A percentile compares a stretch with the other conserved stretches of the same genome.
phyloP scores from a whole-genome alignment of 2,113 vertebrate genomes.

The Perca flavescens region DNA sequence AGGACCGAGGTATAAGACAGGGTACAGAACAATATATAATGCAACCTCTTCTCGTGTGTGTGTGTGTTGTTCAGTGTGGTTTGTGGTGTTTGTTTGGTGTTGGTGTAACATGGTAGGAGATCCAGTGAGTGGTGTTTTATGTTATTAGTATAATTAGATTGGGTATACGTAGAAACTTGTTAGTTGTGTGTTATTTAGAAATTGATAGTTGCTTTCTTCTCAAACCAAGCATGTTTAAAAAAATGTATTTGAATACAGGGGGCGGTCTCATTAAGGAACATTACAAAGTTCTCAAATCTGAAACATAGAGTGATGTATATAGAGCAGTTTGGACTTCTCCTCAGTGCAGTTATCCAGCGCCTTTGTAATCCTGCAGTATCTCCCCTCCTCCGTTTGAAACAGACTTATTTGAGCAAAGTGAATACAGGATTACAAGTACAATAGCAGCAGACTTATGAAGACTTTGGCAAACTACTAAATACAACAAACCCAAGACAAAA shows the following conservation, averaged over 20 bases:
- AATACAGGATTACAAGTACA: background rate
- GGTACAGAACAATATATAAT: slow-evolving; percentile 82
- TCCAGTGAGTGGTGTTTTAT: slow-evolving; percentile 7
- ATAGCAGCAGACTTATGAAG: background rate
- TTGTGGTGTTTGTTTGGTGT: slow-evolving; percentile 70
- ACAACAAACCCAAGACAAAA: background rate
- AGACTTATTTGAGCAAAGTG: background rate
- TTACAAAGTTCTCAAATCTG: background rate
- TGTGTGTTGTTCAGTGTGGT: slow-evolving; percentile 35
- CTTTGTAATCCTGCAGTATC: background rate
- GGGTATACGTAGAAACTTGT: background rate
- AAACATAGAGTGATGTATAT: too few species aligned
- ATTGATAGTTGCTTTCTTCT: background rate
- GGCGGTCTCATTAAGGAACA: background rate
- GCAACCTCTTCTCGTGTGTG: slow-evolving; percentile 69
- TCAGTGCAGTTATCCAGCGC: background rate
- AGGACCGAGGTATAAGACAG: slow-evolving; percentile 96
- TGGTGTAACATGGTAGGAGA: slow-evolving; percentile 29
- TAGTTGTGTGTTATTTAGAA: slow-evolving; percentile 7
- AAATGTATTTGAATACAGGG: background rate
- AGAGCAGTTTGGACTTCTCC: background rate
- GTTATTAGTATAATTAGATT: background rate
- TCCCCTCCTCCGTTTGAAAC: background rate
- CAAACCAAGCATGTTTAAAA: background rate
- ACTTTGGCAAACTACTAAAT: background rate